phyloP scores from a whole-genome alignment of 2,888 invertebrate genomes.

The Callyntrura guangdongensis region DNA sequence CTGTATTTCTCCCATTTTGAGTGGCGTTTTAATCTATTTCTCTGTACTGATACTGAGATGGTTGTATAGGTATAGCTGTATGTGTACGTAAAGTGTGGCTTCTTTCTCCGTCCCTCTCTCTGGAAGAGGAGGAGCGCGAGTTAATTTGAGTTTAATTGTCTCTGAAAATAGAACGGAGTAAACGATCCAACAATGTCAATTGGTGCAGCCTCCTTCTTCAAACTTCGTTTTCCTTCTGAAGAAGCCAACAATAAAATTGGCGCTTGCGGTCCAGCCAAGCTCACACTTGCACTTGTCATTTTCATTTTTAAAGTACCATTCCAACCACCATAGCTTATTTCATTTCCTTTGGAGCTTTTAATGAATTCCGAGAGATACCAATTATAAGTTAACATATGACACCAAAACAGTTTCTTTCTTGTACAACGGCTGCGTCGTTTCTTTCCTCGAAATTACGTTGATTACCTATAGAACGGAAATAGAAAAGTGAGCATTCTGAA shows the following conservation, averaged over 20 bases:
- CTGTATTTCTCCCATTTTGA: slow-evolving; percentile 70
- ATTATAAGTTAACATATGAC: slow-evolving; percentile 39
- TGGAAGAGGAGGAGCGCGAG: slow-evolving; percentile 45
- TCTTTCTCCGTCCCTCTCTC: slow-evolving; percentile 4
- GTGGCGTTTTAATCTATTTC: slow-evolving; percentile 56
- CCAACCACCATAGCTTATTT: neutral
- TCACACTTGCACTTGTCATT: slow-evolving; percentile 73
- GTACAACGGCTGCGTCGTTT: slow-evolving; percentile 3
- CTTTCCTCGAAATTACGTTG: neutral
- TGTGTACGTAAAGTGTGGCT: too few species aligned
- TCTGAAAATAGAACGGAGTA: slow-evolving; percentile 49
- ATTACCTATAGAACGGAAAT: neutral
- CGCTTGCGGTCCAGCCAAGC: slow-evolving; percentile 32
- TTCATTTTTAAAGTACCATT: slow-evolving; percentile 60
- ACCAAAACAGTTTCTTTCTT: slow-evolving; percentile 20
- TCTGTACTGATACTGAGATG: slow-evolving; percentile 61
- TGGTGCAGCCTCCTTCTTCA: slow-evolving; percentile 50
- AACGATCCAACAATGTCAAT: slow-evolving; percentile 64
- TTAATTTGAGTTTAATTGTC: slow-evolving; percentile 75
- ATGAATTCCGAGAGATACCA: slow-evolving; percentile 38
- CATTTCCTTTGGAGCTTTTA: slow-evolving; percentile 21
- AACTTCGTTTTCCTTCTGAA: neutral
- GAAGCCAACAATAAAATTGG: slow-evolving; percentile 17
- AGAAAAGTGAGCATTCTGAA: neutral
- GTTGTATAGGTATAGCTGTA: slow-evolving; percentile 4